Conservation (phyloP, 2,888 invertebrate species). For the Beris chalybata region DNA sequence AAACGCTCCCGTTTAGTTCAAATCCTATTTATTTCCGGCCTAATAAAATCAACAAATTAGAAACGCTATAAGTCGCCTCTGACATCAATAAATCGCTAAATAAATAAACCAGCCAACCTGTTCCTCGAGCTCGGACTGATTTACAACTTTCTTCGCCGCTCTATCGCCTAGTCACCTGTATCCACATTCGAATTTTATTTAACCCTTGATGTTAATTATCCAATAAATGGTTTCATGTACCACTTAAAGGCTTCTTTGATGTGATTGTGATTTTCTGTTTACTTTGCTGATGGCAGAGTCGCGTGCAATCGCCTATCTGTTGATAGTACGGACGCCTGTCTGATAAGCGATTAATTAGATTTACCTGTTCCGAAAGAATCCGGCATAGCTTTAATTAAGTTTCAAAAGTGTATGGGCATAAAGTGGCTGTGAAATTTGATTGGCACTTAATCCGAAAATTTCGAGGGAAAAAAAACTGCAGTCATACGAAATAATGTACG, state of each 20-base stretch:
- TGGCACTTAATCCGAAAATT: neutral
- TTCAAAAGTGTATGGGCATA: too few species aligned
- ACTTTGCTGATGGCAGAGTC: constrained; percentile 16
- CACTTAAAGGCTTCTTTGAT: constrained; percentile 18
- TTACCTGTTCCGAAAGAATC: neutral
- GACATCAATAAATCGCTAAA: constrained; percentile 23
- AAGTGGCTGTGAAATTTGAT: too few species aligned
- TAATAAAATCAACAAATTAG: constrained; percentile 7
- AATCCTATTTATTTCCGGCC: too few species aligned
- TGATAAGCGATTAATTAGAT: constrained; percentile 26
- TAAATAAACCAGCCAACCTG: constrained; percentile 7
- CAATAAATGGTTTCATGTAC: constrained; percentile 30
- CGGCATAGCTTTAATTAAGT: neutral
- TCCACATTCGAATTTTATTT: too few species aligned
- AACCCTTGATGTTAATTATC: constrained; percentile 20
- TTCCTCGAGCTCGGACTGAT: too few species aligned
- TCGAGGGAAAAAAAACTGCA: too few species aligned
- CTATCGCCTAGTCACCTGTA: too few species aligned
- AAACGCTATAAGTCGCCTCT: constrained; percentile 3
- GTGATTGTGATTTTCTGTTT: constrained; percentile 18
- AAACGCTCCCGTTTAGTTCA: too few species aligned
- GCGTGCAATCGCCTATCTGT: constrained; percentile 12
- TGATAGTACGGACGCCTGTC: constrained; percentile 12
- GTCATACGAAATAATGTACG: too few species aligned
- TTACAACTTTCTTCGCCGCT: too few species aligned